Evolutionary conservation across 2,888 invertebrate genomes (phyloP), one percentile per base, ranked within the genome.

Genomic region (Eulithis testata): DNA sequence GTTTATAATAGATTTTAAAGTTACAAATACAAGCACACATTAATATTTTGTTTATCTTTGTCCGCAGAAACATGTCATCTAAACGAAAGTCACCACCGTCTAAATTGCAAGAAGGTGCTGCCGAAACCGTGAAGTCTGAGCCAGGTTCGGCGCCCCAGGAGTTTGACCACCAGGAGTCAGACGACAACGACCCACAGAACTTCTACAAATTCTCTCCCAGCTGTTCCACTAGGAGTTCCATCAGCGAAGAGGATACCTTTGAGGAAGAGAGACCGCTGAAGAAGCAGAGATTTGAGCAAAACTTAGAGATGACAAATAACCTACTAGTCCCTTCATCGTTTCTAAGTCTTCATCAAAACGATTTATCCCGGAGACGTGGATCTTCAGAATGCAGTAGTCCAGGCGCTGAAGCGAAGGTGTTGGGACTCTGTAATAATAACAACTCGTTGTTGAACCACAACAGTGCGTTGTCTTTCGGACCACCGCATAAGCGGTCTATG

Each of bases 1-100:
- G n/a, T n/a, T n/a, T n/a, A n/a, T n/a, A n/a, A n/a, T n/a, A 5
- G 31, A 31, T 6, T 31, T 5, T 31, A 31, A 31, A 31, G 3
- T 31, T 31, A 31, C 1, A 3, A 31, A 4, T 21, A 49, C 21
- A 14, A 49, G 21, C 4, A 49, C 6, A 11, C 49, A 56, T n/a
- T n/a, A 65, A 0, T 57, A 65, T 52, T 9, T 8, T 14, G 14
- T 8, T 8, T 63, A 65, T 51, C 14, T 89, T 93, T 94, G 90
- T 95, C 94, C 73, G 45, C 96, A 96, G 96, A 95, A 97, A 96
- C 94, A 98, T 98, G 98, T 98, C 98, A 95, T 98, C 98, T 94
- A 98, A 98, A 96, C 96, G 98, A 94, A 98, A 98, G 94, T 98
- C 98, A 91, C 97, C 98, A 91, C 98, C 98, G 89, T 97, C 97